Evolutionary conservation across 2,888 invertebrate genomes (phyloP).

Genomic region (Drosophila colorata): DNA sequence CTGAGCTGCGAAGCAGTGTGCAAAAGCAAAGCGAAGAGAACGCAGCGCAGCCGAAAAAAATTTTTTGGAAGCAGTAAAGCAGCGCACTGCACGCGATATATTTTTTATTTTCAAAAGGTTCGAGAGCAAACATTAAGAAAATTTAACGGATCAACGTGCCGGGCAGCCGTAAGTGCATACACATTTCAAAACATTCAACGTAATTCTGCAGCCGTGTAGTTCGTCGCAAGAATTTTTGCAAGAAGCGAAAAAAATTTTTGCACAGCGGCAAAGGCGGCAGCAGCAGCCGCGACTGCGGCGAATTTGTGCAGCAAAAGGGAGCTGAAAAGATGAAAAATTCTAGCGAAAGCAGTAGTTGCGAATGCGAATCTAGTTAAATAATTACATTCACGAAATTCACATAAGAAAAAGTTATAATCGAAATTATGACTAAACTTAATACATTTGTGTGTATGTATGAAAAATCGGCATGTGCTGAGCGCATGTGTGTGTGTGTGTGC

Average conservation of each 20-base stretch:
- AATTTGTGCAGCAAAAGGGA: conserved; percentile 64
- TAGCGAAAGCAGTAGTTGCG: conserved; percentile 42
- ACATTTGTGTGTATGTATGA: conserved; percentile 51
- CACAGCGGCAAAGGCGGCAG: conserved; percentile 72
- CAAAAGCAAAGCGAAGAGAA: conserved; percentile 75
- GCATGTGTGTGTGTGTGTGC: conserved; percentile 43
- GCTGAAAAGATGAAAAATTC: conserved; percentile 66
- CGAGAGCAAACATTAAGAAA: conserved; percentile 53
- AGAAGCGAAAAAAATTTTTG: conserved; percentile 76
- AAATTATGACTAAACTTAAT: conserved; percentile 63
- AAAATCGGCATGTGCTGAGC: conserved; percentile 72
- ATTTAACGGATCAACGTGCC: conserved; percentile 55
- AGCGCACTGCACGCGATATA: conserved; percentile 79
- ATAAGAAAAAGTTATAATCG: conserved; percentile 19
- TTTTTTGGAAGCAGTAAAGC: conserved; percentile 75
- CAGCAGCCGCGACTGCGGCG: conserved; percentile 63
- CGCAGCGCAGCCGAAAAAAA: conserved; percentile 79
- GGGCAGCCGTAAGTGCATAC: conserved; percentile 71
- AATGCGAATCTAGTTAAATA: conserved; percentile 37
- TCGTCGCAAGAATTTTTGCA: conserved; percentile 50
- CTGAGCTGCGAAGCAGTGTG: conserved; percentile 58
- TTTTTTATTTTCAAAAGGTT: conserved; percentile 76
- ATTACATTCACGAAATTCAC: conserved; percentile 15
- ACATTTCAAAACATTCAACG: conserved; percentile 39
- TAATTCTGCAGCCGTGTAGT: conserved; percentile 44